Conservation (phyloP, 2,797 vertebrate genomes). For the Mastacembelus armatus region DNA sequence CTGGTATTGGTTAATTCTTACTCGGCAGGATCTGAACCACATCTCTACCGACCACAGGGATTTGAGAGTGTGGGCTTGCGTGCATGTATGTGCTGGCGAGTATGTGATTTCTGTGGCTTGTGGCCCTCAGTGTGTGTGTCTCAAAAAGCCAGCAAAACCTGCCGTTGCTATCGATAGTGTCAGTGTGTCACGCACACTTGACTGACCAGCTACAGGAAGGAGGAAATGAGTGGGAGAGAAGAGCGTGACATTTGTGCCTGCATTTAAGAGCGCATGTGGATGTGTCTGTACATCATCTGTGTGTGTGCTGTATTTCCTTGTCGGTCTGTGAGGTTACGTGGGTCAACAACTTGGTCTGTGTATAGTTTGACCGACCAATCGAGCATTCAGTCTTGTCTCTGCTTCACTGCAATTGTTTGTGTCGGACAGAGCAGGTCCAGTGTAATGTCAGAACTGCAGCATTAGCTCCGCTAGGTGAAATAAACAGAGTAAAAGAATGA, state of each 20-base stretch:
- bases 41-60: slow-evolving; percentile 38
- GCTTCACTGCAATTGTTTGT: slow-evolving; percentile 53
- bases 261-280: slow-evolving; percentile 35
- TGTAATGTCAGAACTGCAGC: slow-evolving; percentile 34
- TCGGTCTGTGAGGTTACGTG: slow-evolving; percentile 51
- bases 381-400: slow-evolving; percentile 51
- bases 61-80: slow-evolving; percentile 31
- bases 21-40: slow-evolving; percentile 61
- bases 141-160: slow-evolving; percentile 33
- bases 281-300: slow-evolving; percentile 37
- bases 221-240: slow-evolving; percentile 79
- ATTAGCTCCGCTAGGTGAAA: slow-evolving; percentile 46
- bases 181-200: slow-evolving; percentile 65
- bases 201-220: slow-evolving; percentile 74
- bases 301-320: slow-evolving; percentile 45
- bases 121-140: slow-evolving; percentile 11
- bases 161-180: slow-evolving; percentile 60
- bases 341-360: slow-evolving; percentile 63
- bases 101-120: not conserved
- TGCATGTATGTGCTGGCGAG: slow-evolving; percentile 40
- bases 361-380: slow-evolving; percentile 37
- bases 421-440: slow-evolving; percentile 51
- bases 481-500: slow-evolving; percentile 29
- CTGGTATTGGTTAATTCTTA: slow-evolving; percentile 51
- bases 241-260: slow-evolving; percentile 63